phyloP scores from a whole-genome alignment of 2,888 invertebrate genomes.

The Acheta domesticus region DNA sequence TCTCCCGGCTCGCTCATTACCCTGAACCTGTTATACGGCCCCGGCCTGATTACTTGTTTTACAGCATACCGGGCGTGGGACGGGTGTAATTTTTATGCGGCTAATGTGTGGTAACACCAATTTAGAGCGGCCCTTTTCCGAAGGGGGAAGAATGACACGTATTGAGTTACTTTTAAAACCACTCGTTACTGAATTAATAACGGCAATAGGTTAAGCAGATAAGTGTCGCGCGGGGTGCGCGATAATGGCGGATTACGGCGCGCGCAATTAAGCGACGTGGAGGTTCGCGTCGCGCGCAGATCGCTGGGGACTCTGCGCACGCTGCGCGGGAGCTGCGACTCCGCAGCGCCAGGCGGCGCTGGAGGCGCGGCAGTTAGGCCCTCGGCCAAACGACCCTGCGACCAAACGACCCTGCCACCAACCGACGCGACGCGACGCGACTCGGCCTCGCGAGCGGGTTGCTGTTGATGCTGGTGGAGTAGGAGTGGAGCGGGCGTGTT shows the following conservation, averaged over 20 bases:
- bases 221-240: neutral
- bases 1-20: neutral
- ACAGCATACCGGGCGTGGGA: neutral
- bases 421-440: too few species aligned
- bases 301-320: too few species aligned
- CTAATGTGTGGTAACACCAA: constrained; percentile 18
- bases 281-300: too few species aligned
- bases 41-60: constrained; percentile 18
- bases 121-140: neutral
- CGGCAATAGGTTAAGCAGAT: constrained; percentile 1
- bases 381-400: too few species aligned
- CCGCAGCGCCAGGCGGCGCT: too few species aligned
- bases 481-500: too few species aligned
- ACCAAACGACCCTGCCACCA: too few species aligned
- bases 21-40: constrained; percentile 7
- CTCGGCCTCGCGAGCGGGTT: too few species aligned
- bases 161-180: constrained; percentile 1
- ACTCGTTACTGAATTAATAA: constrained; percentile 7
- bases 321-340: too few species aligned
- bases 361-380: too few species aligned
- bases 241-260: neutral
- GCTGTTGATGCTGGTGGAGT: too few species aligned
- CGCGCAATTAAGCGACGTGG: too few species aligned
- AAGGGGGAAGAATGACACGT: constrained; percentile 18
- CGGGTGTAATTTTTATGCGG: neutral